These are phyloP conservation scores for Pitangus sulphuratus DNA, from an alignment of 2,797 vertebrate species.

Conservation along the genomic window DNA sequence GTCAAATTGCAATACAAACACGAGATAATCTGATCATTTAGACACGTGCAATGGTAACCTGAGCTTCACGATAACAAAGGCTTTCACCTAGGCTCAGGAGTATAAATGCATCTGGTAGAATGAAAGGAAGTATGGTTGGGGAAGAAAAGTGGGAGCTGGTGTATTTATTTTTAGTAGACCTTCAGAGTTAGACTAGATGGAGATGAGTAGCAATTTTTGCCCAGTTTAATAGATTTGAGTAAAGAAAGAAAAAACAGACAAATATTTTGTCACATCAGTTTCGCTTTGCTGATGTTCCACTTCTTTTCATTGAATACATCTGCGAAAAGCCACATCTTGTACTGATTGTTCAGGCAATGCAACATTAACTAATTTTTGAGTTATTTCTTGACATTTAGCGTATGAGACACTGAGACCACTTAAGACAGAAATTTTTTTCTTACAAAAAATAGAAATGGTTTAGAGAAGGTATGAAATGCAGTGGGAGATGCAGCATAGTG, in stretches of 20 bases:
- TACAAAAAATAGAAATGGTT: neutral
- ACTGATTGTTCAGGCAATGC: fast-evolving
- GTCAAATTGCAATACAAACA: conserved; percentile 52
- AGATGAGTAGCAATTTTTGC: neutral
- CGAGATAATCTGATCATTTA: conserved; percentile 40
- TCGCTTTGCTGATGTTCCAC: neutral
- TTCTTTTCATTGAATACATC: neutral
- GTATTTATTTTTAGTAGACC: neutral
- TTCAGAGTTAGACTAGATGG: neutral
- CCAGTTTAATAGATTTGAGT: neutral
- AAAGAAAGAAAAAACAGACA: neutral
- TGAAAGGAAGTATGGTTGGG: neutral
- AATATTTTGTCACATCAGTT: neutral
- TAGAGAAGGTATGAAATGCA: neutral
- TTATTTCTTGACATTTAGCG: neutral
- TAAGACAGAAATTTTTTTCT: neutral
- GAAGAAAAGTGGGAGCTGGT: neutral
- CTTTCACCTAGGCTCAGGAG: neutral
- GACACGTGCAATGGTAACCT: neutral
- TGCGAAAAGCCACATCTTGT: neutral
- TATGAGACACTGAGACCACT: neutral
- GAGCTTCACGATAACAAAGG: neutral
- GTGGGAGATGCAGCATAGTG: neutral
- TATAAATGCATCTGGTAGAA: neutral
- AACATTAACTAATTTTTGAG: fast-evolving